Conservation (phyloP, 1,140 invertebrate genomes). For the Zaprionus vittiger region DNA sequence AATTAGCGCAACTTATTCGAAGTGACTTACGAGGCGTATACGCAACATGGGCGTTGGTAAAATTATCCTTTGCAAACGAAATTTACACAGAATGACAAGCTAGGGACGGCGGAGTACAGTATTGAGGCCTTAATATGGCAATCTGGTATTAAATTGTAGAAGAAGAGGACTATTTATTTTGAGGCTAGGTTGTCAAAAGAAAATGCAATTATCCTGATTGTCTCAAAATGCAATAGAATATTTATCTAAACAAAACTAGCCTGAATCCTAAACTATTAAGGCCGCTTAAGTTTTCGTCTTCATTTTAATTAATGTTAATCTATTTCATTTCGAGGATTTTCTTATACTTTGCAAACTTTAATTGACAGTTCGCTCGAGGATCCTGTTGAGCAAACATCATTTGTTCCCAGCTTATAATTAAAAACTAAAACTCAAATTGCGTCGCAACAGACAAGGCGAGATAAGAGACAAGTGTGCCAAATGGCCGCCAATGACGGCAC, state of each 20-base stretch:
- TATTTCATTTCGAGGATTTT: neutral
- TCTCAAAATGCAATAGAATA: neutral
- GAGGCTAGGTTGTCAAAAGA: neutral
- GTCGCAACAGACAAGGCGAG: neutral
- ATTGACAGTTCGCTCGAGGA: conserved; percentile 1
- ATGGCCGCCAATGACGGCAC: neutral
- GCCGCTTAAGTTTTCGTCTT: neutral
- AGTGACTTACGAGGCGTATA: conserved; percentile 11
- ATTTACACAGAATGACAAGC: neutral
- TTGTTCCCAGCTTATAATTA: conserved; percentile 10
- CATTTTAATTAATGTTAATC: conserved; percentile 15
- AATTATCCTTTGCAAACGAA: neutral
- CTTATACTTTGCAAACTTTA: conserved; percentile 4
- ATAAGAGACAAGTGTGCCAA: conserved; percentile 9
- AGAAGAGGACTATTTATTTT: neutral
- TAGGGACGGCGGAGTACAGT: neutral
- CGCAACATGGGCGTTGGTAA: neutral
- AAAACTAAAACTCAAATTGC: conserved; percentile 15
- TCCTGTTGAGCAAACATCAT: conserved; percentile 7
- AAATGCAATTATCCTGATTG: neutral
- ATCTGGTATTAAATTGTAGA: neutral
- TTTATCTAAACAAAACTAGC: neutral
- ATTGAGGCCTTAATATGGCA: neutral
- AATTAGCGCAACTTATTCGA: conserved; percentile 8
- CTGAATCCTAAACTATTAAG: neutral